Evolutionary conservation across 2,888 invertebrate genomes (phyloP), one percentile per base, ranked within the genome.

Genomic region (Chloroclysta siterata): DNA sequence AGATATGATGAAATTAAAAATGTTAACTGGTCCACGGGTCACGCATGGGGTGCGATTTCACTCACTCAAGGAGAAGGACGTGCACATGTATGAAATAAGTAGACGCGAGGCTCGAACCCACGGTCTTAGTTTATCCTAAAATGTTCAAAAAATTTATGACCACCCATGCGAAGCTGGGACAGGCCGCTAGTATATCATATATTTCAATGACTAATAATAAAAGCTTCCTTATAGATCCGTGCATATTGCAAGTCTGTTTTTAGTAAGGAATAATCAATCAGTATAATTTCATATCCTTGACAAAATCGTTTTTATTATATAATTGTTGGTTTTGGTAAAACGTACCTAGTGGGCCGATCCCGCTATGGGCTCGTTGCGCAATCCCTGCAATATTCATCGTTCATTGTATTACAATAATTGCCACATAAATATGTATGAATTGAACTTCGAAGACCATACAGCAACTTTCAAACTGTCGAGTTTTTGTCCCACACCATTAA

Each of bases 321-420:
- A 55, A 44, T 54, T 53, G 46, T 13, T 46, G 53, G 36, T 51
- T 63, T 69, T 39, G 51, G 55, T 53, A 46, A 65, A 52, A 54
- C 28, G 22, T 22, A 22, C 50, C 11, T 51, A 64, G 46, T 58
- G 56, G 54, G 48, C 13, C 41, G 54, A 54, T 73, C 73, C 77
- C 72, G 72, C 69, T 76, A 77, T 71, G 71, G 79, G 73, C 68
- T 72, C 66, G 70, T 83, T 86, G 80, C 78, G 81, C 78, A 88
- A 88, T 84, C 71, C 70, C 75, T 82, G 81, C 84, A 84, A 85
- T 85, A 85, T 85, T 85, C 85, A 86, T 85, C 81, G 79, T 76
- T 83, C 85, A 89, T 89, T 90, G 88, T 88, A 87, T 85, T 85
- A 83, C 82, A 84, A 86, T 88, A 89, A 90, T 89, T 88, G 83